Conservation (phyloP, 1,140 invertebrate species). For the silkworm (Bombyx mori) region ASM3026992v2 NC_085131.1:6150501-6151000, state of each 20-base stretch:
- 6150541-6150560: constrained; percentile 67
- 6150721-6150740: constrained; percentile 38
- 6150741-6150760: constrained; percentile 39
- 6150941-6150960: constrained; percentile 91
- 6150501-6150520: constrained; percentile 71
- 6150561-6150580: constrained; percentile 65
- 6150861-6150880: constrained; percentile 67
- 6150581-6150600: constrained; percentile 67
- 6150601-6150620: constrained; percentile 70
- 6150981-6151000: constrained; percentile 39
- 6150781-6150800: constrained; percentile 51
- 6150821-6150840: constrained; percentile 60
- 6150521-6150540: constrained; percentile 71
- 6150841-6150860: constrained; percentile 58
- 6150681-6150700: constrained; percentile 72
- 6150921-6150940: constrained; percentile 87
- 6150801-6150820: constrained; percentile 43
- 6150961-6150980: constrained; percentile 78
- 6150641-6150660: constrained; percentile 60
- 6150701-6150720: constrained; percentile 73
- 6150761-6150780: constrained; percentile 62
- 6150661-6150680: constrained; percentile 72
- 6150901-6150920: constrained; percentile 76
- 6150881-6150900: constrained; percentile 72
- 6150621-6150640: constrained; percentile 68